Evolutionary conservation across 2,888 invertebrate species (phyloP).

Genomic region (Acrobasis repandana): DNA sequence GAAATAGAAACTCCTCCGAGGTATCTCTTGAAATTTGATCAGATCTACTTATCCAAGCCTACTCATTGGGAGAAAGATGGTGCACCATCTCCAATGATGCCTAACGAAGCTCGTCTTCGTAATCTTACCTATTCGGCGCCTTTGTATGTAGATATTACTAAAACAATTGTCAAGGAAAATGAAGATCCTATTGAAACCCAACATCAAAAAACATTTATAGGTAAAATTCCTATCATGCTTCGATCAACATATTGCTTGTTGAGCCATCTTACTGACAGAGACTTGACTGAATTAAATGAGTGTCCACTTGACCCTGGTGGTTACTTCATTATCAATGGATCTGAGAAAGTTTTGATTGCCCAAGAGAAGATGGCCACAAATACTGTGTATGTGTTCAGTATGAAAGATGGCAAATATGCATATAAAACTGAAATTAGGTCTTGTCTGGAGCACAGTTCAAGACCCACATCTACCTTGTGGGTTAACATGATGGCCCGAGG

Average conservation of each 20-base stretch:
- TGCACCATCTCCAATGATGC: slow-evolving; percentile 99
- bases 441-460: slow-evolving; percentile 86
- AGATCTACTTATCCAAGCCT: slow-evolving; percentile 99
- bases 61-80: slow-evolving; percentile 99
- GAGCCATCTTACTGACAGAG: slow-evolving; percentile 97
- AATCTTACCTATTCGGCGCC: slow-evolving; percentile 99
- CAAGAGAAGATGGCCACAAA: slow-evolving; percentile 99
- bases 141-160: slow-evolving; percentile 98
- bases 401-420: slow-evolving; percentile 99
- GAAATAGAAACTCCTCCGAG: slow-evolving; percentile 96
- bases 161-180: slow-evolving; percentile 95
- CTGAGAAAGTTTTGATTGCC: slow-evolving; percentile 98
- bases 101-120: slow-evolving; percentile 98
- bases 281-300: slow-evolving; percentile 99
- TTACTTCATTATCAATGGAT: slow-evolving; percentile 99
- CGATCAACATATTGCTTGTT: slow-evolving; percentile 98
- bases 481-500: slow-evolving; percentile 99
- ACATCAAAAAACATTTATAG: slow-evolving; percentile 89
- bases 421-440: slow-evolving; percentile 99
- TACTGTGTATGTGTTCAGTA: slow-evolving; percentile 99
- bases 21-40: slow-evolving; percentile 98
- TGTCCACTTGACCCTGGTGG: slow-evolving; percentile 99
- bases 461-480: slow-evolving; percentile 99
- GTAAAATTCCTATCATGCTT: slow-evolving; percentile 99
- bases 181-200: slow-evolving; percentile 94